phyloP scores from a whole-genome alignment of 2,113 vertebrate genomes.

The Terrapene triunguis region DNA sequence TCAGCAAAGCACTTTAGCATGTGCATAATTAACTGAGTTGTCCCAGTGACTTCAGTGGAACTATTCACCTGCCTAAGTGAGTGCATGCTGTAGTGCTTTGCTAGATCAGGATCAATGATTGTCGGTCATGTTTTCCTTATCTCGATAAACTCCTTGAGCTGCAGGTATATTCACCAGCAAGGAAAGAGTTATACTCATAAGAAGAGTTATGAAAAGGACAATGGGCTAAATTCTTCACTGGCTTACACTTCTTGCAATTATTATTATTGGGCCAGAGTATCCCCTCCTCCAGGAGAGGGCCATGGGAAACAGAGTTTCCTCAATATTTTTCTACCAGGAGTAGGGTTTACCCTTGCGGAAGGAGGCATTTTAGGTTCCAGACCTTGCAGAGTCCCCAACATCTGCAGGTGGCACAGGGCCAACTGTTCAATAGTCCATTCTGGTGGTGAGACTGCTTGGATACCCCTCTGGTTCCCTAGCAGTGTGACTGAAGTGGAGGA shows the following conservation, averaged over 20 bases:
- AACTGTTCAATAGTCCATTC: neutral
- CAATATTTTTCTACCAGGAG: neutral
- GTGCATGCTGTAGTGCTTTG: neutral
- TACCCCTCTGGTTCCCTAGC: neutral
- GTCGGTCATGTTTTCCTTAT: neutral
- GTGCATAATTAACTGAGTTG: neutral
- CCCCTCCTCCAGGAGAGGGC: neutral
- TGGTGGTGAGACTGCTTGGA: neutral
- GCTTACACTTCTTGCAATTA: neutral
- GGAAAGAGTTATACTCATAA: neutral
- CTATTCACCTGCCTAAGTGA: neutral
- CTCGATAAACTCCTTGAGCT: neutral
- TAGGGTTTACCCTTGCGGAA: neutral
- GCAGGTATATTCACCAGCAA: neutral
- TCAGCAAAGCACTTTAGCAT: neutral
- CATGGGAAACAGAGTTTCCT: neutral
- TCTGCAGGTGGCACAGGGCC: neutral
- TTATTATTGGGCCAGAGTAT: neutral
- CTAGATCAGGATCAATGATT: rapidly evolving
- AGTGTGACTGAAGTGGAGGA: neutral
- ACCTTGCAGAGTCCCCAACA: neutral
- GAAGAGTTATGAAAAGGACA: neutral
- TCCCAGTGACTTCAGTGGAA: rapidly evolving
- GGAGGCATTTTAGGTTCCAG: neutral
- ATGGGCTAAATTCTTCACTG: neutral